Evolutionary conservation across 2,797 vertebrate genomes (phyloP), one percentile per base, ranked within the genome.

Genomic region (Chromis chromis): DNA sequence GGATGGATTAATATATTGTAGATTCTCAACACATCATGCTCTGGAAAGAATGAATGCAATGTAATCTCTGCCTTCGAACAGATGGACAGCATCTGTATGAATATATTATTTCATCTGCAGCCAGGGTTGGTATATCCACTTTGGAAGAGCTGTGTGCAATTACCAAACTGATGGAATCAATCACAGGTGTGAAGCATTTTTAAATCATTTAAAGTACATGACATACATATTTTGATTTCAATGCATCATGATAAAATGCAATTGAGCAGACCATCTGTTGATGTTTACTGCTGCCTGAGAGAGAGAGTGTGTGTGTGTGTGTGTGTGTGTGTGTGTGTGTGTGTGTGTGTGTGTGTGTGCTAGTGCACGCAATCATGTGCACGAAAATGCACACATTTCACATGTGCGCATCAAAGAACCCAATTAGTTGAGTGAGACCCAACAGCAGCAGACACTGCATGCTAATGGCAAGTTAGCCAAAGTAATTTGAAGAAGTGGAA

Each of bases 401-500:
- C 62, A 54, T 58, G 69, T 73, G 73, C 17, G 65, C 58, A 82
- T 79, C 74, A 84, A 80, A 84, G 42, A 87, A 87, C 49, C 74
- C 69, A 89, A 91, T 90, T 89, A 88, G 74, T 64, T 70, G 72
- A 81, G 70, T 65, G 80, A 85, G 83, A 74, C 48, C 77, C 65
- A 74, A 74, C 69, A 78, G 75, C 42, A 54, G 62, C 79, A 66
- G 76, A 79, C 78, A 60, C 63, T 56, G 80, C 68, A 88, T 90
- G 85, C 81, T 87, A 86, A 93, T 88, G 44, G 70, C 0, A 10
- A 86, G 85, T 90, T 88, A 91, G 81, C 67, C 70, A 79, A 76
- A 79, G 88, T 87, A 80, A 93, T 89, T 87, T 90, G 65, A 91
- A 85, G 79, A 76, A 89, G 88, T 85, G 80, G 81, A 89, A 86